phyloP scores from a whole-genome alignment of 2,797 vertebrate genomes.

The Propithecus perrieri region DNA sequence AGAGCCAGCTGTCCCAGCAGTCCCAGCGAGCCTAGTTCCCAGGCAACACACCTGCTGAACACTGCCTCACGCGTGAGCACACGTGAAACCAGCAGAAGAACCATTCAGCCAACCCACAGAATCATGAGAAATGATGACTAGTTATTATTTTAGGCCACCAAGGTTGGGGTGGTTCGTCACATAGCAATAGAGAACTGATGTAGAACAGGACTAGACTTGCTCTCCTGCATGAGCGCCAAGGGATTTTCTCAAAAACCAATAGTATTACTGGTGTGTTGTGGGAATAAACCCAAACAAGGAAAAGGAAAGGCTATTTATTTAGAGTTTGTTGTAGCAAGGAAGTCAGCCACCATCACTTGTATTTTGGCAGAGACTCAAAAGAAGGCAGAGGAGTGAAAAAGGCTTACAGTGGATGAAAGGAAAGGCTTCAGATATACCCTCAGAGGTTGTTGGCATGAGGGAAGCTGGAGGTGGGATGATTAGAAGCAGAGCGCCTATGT shows the following conservation, averaged over 20 bases:
- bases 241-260: neutral
- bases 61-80: neutral
- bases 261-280: neutral
- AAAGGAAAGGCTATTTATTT: neutral
- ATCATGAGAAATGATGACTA: neutral
- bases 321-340: neutral
- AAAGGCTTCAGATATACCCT: neutral
- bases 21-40: no score
- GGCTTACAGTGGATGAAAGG: neutral
- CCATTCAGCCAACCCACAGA: neutral
- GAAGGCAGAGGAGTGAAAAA: neutral
- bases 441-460: neutral
- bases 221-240: neutral
- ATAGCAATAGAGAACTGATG: neutral
- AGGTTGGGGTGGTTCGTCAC: neutral
- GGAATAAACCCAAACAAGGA: neutral
- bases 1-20: accelerated
- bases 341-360: neutral
- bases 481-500: neutral
- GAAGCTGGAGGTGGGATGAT: neutral
- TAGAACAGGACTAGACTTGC: neutral
- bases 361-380: neutral
- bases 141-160: neutral
- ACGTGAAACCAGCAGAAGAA: neutral
- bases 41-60: neutral